Base-by-base conservation (phyloP, 2,113 vertebrate genomes). In the Taxidea taxus region DNA sequence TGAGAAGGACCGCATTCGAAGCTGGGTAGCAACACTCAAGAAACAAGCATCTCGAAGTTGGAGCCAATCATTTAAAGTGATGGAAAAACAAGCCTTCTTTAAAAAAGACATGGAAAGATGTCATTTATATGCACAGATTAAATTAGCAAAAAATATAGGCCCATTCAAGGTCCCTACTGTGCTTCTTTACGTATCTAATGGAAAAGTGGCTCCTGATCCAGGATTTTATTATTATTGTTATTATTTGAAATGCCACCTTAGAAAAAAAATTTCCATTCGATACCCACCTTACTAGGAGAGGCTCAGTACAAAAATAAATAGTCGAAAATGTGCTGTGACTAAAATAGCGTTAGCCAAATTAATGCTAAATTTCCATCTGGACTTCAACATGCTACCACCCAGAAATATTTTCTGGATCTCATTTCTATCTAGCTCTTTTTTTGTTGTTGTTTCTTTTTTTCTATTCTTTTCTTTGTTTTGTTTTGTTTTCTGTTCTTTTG, bases 61-160 rank as follows among this genome's bases (percentile, higher is more conserved):
- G 91, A 97, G 68, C 90, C 94, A 91, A 90, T 96, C 78, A 91
- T 92, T 29, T 25, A 88, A 95, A 96, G 96, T 74, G 86, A 90
- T 74, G 97, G 95, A 94, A 98, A 98, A 98, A 98, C 86, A 98
- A 98, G 95, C 78, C 51, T 87, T 85, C 96, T 98, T 97, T 72
- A 94, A 97, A 97, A 42, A 96, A 96, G 58, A 96, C 98, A 95
- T 97, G 92, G 96, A 97, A 97, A 97, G 94, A 96, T 49, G 89
- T 93, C 97, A 97, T 27, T 98, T 97, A 96, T 87, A 97, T 90
- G 81, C 90, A 49, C 1, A 89, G 96, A 97, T 97, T 97, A 89
- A 98, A 97, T 98, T 97, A 98, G 97, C 51, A 39, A 88, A 90
- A 95, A 81, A 93, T 95, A 87, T 85, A 87, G 72, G 42, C 42